These are phyloP conservation scores for Drosophila quinaria DNA, from an alignment of 2,888 invertebrate genomes.

Conservation along the genomic window DNA sequence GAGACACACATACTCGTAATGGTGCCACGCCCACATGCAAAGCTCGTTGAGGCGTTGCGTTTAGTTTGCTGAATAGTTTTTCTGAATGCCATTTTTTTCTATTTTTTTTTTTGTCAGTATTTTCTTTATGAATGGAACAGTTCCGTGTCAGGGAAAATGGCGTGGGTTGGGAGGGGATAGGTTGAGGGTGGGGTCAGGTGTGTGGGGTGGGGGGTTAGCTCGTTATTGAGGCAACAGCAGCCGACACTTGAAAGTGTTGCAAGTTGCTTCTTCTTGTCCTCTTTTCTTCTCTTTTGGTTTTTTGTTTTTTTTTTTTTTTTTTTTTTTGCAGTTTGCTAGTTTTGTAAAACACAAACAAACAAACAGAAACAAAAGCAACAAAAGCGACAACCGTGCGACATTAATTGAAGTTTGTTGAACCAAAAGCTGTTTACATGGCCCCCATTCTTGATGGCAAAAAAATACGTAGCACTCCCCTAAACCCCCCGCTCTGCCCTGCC, in stretches of 20 bases:
- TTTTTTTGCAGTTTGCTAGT: conserved; percentile 41
- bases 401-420: conserved; percentile 81
- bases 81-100: conserved; percentile 10
- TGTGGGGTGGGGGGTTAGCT: conserved; percentile 34
- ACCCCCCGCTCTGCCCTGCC: background rate
- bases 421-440: conserved; percentile 73
- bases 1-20: conserved; percentile 7
- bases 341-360: conserved; percentile 57
- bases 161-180: background rate
- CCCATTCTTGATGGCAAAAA: conserved; percentile 37
- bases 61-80: conserved; percentile 63
- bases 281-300: conserved; percentile 9
- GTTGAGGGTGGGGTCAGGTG: background rate
- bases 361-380: conserved; percentile 38
- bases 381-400: conserved; percentile 69
- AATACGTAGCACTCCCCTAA: background rate
- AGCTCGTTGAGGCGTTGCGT: conserved; percentile 53
- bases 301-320: conserved; percentile 11
- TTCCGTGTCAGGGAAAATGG: conserved; percentile 6
- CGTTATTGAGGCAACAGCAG: conserved; percentile 58
- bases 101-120: conserved; percentile 8
- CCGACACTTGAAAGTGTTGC: conserved; percentile 72
- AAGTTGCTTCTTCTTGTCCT: conserved; percentile 38
- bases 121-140: conserved; percentile 50
- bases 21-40: conserved; percentile 45